Percentiles rank a stretch among this genome's conserved stretches.
These are phyloP conservation scores for Caranx melampygus DNA, from an alignment of 2,113 vertebrate species.

Conservation along the genomic window DNA sequence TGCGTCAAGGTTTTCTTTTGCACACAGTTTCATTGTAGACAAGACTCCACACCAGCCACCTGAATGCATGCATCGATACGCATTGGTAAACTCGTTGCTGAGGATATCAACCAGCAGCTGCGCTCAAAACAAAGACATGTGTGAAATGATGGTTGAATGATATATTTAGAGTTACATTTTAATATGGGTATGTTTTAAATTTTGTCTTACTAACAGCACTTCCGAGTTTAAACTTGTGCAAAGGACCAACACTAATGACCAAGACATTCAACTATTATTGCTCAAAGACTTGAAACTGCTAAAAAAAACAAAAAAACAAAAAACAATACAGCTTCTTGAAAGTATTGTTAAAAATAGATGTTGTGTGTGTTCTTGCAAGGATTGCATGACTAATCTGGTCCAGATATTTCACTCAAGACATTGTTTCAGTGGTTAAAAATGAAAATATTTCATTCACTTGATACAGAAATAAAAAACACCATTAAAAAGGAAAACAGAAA, in stretches of 20 bases:
- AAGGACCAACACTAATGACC: background rate
- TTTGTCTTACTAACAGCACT: background rate
- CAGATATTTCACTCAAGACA: background rate
- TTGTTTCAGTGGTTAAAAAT: background rate
- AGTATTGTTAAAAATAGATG: background rate
- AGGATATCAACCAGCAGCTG: background rate
- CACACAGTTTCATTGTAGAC: background rate
- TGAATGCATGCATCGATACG: background rate
- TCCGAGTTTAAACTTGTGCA: conserved; percentile 1
- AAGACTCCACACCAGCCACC: background rate
- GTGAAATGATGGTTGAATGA: background rate
- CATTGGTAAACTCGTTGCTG: background rate
- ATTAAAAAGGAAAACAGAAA: background rate
- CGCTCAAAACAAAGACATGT: background rate
- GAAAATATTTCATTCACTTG: background rate
- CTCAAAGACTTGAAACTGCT: conserved; percentile 11
- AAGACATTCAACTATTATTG: conserved; percentile 39
- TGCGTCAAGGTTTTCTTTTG: background rate
- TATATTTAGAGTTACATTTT: background rate
- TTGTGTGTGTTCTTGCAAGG: background rate
- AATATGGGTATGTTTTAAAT: background rate
- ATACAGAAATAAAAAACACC: conserved; percentile 12
- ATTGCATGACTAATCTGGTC: background rate
- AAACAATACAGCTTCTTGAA: background rate
- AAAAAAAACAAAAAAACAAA: background rate